Conservation (phyloP, 2,113 vertebrate genomes). For the Anseranas semipalmata region DNA sequence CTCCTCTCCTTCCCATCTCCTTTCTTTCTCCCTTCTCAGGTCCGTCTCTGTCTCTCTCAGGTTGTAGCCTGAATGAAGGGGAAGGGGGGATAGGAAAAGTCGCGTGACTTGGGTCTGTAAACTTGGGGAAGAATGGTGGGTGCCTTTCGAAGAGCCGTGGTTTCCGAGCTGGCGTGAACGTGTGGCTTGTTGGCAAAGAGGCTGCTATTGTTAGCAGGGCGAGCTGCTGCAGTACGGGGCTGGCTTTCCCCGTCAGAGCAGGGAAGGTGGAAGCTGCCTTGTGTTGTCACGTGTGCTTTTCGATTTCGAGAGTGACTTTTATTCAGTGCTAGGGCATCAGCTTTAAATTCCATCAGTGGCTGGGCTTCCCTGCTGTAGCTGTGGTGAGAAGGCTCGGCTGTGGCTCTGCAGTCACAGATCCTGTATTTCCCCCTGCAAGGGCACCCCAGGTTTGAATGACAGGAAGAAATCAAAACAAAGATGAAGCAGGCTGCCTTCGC, state of each 20-base stretch:
- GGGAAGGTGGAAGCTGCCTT: background rate
- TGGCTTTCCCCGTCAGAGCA: accelerated
- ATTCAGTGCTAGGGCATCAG: accelerated
- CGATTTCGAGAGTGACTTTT: accelerated
- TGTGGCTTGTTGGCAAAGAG: background rate
- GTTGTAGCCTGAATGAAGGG: background rate
- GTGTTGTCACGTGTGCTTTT: accelerated
- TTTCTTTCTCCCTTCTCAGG: background rate
- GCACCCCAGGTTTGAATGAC: accelerated
- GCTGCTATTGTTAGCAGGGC: accelerated
- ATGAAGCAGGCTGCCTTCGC: accelerated
- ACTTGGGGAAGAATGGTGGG: accelerated
- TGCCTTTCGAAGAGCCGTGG: background rate
- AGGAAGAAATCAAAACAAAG: background rate
- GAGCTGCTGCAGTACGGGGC: background rate
- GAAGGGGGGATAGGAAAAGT: background rate
- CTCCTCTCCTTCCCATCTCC: background rate
- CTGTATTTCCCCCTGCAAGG: background rate
- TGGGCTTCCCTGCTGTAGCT: background rate
- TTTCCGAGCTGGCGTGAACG: accelerated
- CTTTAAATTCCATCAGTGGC: background rate
- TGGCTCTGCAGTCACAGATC: background rate
- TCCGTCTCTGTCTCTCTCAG: background rate
- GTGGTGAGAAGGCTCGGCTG: background rate
- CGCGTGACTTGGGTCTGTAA: background rate